Evolutionary conservation across 2,113 vertebrate genomes (phyloP).

Genomic region (Zonotrichia leucophrys): DNA sequence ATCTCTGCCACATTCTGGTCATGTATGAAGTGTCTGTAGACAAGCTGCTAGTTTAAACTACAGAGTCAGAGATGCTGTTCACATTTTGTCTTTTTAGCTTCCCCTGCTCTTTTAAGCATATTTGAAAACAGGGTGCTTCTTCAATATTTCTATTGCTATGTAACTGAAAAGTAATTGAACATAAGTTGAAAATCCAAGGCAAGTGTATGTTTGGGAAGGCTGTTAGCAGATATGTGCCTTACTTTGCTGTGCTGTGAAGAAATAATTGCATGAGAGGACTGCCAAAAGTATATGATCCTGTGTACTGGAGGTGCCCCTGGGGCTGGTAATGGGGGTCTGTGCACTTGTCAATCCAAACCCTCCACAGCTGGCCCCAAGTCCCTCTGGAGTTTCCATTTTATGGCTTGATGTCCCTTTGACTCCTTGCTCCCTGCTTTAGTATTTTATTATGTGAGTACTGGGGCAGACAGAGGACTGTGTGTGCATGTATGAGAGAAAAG

Average conservation of each 20-base stretch:
- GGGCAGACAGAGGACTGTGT: fast-evolving
- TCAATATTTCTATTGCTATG: neutral
- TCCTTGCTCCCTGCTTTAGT: neutral
- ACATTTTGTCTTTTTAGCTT: neutral
- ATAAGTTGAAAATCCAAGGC: neutral
- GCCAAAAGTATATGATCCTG: neutral
- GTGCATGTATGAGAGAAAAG: neutral
- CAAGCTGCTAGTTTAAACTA: neutral
- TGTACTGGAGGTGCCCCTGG: neutral
- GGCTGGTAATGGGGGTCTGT: neutral
- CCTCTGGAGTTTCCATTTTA: neutral
- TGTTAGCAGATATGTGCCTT: neutral
- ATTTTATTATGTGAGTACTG: neutral
- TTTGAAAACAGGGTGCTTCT: neutral
- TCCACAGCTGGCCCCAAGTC: neutral
- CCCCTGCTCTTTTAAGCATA: neutral
- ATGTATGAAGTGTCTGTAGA: neutral
- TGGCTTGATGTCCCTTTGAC: neutral
- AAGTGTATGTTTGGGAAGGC: neutral
- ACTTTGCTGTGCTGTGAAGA: neutral
- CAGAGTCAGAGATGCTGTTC: neutral
- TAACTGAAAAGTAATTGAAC: neutral
- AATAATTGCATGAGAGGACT: neutral
- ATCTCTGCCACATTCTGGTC: neutral
- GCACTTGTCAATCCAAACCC: neutral